phyloP scores from a whole-genome alignment of 1,140 invertebrate genomes.

The Rhizoglyphus robini region DNA sequence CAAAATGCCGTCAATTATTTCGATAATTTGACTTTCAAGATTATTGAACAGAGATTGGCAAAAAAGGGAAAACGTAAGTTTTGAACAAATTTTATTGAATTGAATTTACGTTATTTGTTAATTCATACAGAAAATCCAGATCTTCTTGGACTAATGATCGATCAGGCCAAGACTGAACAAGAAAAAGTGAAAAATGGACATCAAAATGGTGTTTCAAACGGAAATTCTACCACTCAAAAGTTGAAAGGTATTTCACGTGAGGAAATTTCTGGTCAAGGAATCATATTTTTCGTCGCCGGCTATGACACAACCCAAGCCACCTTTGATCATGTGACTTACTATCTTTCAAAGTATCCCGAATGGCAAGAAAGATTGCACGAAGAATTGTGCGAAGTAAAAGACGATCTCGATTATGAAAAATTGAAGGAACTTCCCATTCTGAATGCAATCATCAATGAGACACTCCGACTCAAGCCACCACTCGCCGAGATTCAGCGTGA shows the following conservation, averaged over 20 bases:
- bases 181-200: too few species aligned
- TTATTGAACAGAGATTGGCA: constrained; percentile 18
- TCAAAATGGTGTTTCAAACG: too few species aligned
- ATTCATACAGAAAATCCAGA: neutral
- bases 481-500: constrained; percentile 17
- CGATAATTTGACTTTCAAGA: constrained; percentile 1
- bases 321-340: constrained; percentile 40
- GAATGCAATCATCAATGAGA: constrained; percentile 33
- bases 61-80: neutral
- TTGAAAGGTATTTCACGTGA: constrained; percentile 1
- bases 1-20: constrained; percentile 19
- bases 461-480: constrained; percentile 32
- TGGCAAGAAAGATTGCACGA: constrained; percentile 42
- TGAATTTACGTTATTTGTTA: neutral
- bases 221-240: too few species aligned
- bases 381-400: constrained; percentile 37
- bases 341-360: constrained; percentile 42
- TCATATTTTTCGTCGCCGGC: constrained; percentile 50
- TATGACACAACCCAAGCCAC: constrained; percentile 47
- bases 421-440: constrained; percentile 31
- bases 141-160: constrained; percentile 13
- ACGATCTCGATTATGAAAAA: constrained; percentile 38
- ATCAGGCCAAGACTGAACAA: neutral
- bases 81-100: neutral
- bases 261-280: constrained; percentile 48